Percentiles rank a stretch among this genome's conserved stretches.
Evolutionary conservation across 2,113 vertebrate species (phyloP).

Genomic region (Thunnus maccoyii): DNA sequence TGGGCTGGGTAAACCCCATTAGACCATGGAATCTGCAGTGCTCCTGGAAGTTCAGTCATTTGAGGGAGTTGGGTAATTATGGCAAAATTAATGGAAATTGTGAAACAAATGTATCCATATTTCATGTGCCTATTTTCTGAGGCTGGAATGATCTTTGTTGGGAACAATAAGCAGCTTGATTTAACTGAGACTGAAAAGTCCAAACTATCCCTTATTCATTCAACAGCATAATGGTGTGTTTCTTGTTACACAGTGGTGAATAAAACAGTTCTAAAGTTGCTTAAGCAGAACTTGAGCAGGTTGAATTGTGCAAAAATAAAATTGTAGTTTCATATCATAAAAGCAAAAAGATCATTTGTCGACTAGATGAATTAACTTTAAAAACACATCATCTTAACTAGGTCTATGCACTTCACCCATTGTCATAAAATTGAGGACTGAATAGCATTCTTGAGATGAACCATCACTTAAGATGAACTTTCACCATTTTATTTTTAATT

Average conservation of each 20-base stretch:
- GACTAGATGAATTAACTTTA: not conserved
- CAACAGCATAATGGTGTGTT: conserved; percentile 21
- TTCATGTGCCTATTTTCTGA: conserved; percentile 54
- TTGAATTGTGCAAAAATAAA: not conserved
- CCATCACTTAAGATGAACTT: not conserved
- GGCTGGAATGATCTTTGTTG: conserved; percentile 39
- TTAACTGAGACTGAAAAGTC: conserved; percentile 38
- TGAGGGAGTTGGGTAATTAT: conserved; percentile 66
- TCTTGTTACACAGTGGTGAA: conserved; percentile 3
- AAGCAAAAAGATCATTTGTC: not conserved
- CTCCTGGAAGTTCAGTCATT: conserved; percentile 67
- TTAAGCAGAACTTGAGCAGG: not conserved
- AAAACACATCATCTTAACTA: not conserved
- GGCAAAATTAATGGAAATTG: conserved; percentile 68
- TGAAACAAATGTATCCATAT: conserved; percentile 63
- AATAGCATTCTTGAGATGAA: not conserved
- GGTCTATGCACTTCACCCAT: not conserved
- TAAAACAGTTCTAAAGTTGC: not conserved
- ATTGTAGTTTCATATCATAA: not conserved
- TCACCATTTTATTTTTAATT: not conserved
- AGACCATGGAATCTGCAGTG: conserved; percentile 54
- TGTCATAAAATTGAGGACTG: not conserved
- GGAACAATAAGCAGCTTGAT: conserved; percentile 47
- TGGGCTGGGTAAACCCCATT: conserved; percentile 79
- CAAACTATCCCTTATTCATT: conserved; percentile 19